Base-by-base conservation (phyloP, 2,113 vertebrate genomes). In the Hemibagrus wyckioides region DNA sequence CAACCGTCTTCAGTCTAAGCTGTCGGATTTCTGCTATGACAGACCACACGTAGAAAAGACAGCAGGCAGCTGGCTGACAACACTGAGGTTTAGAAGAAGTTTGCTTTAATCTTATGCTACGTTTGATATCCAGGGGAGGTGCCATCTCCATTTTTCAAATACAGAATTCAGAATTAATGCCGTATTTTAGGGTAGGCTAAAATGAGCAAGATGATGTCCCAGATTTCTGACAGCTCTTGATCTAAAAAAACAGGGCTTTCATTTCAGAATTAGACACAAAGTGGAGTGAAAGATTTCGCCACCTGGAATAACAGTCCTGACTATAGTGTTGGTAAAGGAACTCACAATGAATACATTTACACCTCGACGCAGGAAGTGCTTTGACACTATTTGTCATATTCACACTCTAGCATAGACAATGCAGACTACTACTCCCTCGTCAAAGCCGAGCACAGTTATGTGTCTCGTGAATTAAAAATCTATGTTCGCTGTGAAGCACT, bases 181-280 rank as follows among this genome's bases (percentile, higher is more conserved):
- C 17, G n/a, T 89, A 52, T 67, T 87, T 48, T 56, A 57, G 71
- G 76, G 61, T 67, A 50, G 33, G 82, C 44, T 57, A 48, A 65
- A 87, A 83, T n/a, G 48, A 87, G 7, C 69, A 73, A 1, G 56
- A 56, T 65, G 15, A 82, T 86, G 86, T 83, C 86, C 86, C 83
- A 88, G 84, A 90, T 88, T 83, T 85, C 76, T 61, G 79, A 83
- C 83, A 87, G 23, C 59, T 85, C 82, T 71, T 86, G 54, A 86
- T 83, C 86, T 88, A 48, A 48, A 88, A 86, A 86, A 84, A 88
- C 80, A 86, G 67, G 14, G 19, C 33, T 67, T 76, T 39, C 30
- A 25, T 80, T 30, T 50, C 59, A 41, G 79, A 87, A 87, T 89
- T 87, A 79, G 86, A 83, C 61, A 33, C 83, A 83, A 52, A 30